These are phyloP conservation scores for Leptopterna dolabrata DNA, from an alignment of 2,888 invertebrate genomes.

Conservation along the genomic window DNA sequence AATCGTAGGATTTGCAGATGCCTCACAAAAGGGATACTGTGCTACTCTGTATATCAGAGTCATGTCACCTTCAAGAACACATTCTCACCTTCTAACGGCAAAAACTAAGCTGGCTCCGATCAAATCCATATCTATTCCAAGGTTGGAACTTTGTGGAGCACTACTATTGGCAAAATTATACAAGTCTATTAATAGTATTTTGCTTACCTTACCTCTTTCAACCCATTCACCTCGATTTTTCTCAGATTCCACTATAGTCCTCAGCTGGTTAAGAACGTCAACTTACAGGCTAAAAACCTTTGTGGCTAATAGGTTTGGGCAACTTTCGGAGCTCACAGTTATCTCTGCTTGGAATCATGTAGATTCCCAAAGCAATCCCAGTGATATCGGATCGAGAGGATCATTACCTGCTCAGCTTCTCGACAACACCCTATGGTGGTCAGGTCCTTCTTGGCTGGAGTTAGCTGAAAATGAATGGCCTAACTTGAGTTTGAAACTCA, in stretches of 20 bases:
- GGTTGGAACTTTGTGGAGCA: too few relatives aligned
- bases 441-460: not conserved
- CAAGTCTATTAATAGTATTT: not conserved
- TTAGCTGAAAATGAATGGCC: not conserved
- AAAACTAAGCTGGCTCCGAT: too few relatives aligned
- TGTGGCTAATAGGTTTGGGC: constrained; percentile 50
- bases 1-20: too few relatives aligned
- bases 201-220: not conserved
- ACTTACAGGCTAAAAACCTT: constrained; percentile 52
- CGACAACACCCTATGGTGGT: too few relatives aligned
- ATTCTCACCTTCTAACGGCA: too few relatives aligned
- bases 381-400: constrained; percentile 52
- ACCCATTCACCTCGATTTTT: not conserved
- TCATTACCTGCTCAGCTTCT: not conserved
- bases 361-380: constrained; percentile 45
- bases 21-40: too few relatives aligned
- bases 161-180: not conserved
- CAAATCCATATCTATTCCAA: too few relatives aligned
- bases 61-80: not conserved
- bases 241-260: constrained; percentile 43
- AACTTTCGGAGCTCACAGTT: not conserved
- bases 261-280: constrained; percentile 51
- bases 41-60: not conserved
- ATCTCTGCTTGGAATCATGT: constrained; percentile 47
- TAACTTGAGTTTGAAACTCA: not conserved